Evolutionary conservation across 2,888 invertebrate species (phyloP).

Genomic region (Stenoptilia bipunctidactyla): DNA sequence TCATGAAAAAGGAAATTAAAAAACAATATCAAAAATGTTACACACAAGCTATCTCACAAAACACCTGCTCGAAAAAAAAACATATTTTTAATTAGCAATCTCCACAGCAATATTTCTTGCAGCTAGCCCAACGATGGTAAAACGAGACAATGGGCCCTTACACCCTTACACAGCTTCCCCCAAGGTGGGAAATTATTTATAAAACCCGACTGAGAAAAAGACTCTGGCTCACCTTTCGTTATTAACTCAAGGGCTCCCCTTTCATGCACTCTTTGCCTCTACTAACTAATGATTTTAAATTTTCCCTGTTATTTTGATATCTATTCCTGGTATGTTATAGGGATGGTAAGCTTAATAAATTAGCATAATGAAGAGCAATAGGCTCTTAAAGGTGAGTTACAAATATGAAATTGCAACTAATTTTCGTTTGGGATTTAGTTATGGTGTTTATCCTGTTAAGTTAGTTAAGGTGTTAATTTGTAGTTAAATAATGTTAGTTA

Average conservation of each 20-base stretch:
- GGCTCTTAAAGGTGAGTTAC: too few relatives aligned
- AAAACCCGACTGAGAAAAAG: slow-evolving; percentile 41
- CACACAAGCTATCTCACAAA: too few relatives aligned
- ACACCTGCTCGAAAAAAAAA: too few relatives aligned
- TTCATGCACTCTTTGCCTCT: slow-evolving; percentile 55
- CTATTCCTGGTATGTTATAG: slow-evolving; percentile 24
- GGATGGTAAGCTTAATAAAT: slow-evolving; percentile 25
- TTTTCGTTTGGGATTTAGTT: too few relatives aligned
- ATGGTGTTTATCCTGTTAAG: too few relatives aligned
- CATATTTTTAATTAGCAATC: neutral
- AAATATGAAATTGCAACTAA: too few relatives aligned
- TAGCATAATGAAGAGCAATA: slow-evolving; percentile 15
- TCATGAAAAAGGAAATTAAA: too few relatives aligned
- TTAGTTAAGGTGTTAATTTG: too few relatives aligned
- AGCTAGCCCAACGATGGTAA: slow-evolving; percentile 35
- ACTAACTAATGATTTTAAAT: slow-evolving; percentile 56
- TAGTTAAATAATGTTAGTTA: too few relatives aligned
- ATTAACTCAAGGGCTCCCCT: slow-evolving; percentile 53
- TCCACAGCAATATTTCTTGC: slow-evolving; percentile 9
- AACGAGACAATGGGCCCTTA: slow-evolving; percentile 30
- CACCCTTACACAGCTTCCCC: slow-evolving; percentile 16
- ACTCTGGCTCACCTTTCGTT: slow-evolving; percentile 58
- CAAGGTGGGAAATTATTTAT: slow-evolving; percentile 37
- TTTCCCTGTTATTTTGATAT: slow-evolving; percentile 35
- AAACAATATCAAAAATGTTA: too few relatives aligned